Conservation (phyloP, 1,140 invertebrate genomes). For the Octopus bimaculoides region DNA sequence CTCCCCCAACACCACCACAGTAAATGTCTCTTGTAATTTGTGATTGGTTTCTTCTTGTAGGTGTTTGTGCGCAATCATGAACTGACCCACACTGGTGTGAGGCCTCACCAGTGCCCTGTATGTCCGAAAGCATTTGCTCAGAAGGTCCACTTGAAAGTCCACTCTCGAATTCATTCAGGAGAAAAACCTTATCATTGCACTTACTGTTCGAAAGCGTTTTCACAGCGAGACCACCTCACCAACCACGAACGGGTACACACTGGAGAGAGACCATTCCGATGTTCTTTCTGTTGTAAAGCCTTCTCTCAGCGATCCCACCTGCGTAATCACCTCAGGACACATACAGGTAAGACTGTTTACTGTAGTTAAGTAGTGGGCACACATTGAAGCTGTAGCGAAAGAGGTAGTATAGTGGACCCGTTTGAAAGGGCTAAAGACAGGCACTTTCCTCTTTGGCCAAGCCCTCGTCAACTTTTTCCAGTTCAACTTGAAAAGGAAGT, state of each 20-base stretch:
- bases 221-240: slow-evolving; percentile 16
- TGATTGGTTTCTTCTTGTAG: slow-evolving; percentile 9
- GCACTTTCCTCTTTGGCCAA: too few relatives aligned
- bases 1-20: too few relatives aligned
- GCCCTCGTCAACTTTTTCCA: too few relatives aligned
- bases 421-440: too few relatives aligned
- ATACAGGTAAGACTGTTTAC: slow-evolving; percentile 47
- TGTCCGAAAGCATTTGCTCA: slow-evolving; percentile 20
- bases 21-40: too few relatives aligned
- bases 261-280: slow-evolving; percentile 37
- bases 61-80: slow-evolving; percentile 14
- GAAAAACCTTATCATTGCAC: slow-evolving; percentile 41
- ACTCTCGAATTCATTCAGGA: slow-evolving; percentile 42
- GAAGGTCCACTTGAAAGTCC: slow-evolving; percentile 21
- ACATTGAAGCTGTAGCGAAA: too few relatives aligned
- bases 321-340: slow-evolving; percentile 78
- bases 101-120: slow-evolving; percentile 15
- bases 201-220: slow-evolving; percentile 41
- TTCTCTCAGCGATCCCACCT: slow-evolving; percentile 75
- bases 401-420: too few relatives aligned
- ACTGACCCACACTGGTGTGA: slow-evolving; percentile 17
- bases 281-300: slow-evolving; percentile 28
- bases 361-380: too few relatives aligned
- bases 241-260: slow-evolving; percentile 35
- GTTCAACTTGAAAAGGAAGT: too few relatives aligned